A percentile compares a stretch with the other conserved stretches of the same genome.
phyloP scores from a whole-genome alignment of 2,888 invertebrate genomes.

The Calameuta pallipes region DNA sequence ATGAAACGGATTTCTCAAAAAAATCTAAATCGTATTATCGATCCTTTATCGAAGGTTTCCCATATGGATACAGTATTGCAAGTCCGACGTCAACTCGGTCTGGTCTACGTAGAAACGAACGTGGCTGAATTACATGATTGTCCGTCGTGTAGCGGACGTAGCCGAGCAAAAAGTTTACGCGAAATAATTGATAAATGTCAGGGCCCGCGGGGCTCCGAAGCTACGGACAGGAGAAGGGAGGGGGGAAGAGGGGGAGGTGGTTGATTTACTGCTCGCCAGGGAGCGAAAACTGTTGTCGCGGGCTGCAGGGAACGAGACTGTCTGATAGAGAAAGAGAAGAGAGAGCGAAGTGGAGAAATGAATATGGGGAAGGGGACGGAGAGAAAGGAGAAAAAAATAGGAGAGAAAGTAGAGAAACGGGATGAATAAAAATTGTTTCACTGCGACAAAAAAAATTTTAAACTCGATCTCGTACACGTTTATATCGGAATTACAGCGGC shows the following conservation, averaged over 20 bases:
- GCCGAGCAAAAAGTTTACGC: constrained; percentile 47
- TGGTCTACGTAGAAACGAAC: constrained; percentile 23
- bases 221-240: neutral
- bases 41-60: too few relatives aligned
- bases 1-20: too few relatives aligned
- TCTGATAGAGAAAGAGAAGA: constrained; percentile 18
- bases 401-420: neutral
- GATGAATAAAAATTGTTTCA: constrained; percentile 1
- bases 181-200: constrained; percentile 59
- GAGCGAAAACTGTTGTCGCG: constrained; percentile 56
- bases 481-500: neutral
- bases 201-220: constrained; percentile 33
- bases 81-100: too few relatives aligned
- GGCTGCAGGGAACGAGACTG: constrained; percentile 29
- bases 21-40: too few relatives aligned
- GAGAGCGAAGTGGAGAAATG: constrained; percentile 19
- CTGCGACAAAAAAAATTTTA: neutral
- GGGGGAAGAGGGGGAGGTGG: constrained; percentile 6
- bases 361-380: constrained; percentile 19
- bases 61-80: too few relatives aligned
- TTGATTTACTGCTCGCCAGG: constrained; percentile 54
- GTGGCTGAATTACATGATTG: constrained; percentile 52
- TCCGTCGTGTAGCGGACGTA: constrained; percentile 40
- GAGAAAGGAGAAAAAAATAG: constrained; percentile 24
- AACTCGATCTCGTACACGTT: neutral